Conservation (phyloP, 2,888 invertebrate species). For the Melitaea athalia region DNA sequence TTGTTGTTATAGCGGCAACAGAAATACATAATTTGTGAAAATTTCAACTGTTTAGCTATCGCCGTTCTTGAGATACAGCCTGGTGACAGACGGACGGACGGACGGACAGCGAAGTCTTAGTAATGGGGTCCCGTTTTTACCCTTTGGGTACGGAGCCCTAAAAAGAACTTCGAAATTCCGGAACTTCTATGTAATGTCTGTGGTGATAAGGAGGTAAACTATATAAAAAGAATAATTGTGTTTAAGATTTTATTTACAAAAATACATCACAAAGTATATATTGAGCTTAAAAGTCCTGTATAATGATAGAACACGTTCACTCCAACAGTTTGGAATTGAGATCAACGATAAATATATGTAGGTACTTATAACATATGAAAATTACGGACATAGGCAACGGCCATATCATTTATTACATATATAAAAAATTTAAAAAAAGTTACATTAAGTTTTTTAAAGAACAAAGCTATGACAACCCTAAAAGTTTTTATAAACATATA, state of each 20-base stretch:
- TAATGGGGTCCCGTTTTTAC: no score
- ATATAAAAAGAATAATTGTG: conserved; percentile 24
- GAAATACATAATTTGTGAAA: no score
- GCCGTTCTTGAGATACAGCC: no score
- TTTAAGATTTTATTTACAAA: conserved; percentile 65
- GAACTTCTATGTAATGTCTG: background rate
- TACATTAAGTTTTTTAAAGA: background rate
- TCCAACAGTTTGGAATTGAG: conserved; percentile 67
- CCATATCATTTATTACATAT: conserved; percentile 33
- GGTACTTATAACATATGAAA: conserved; percentile 38
- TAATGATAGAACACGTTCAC: conserved; percentile 71
- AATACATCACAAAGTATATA: conserved; percentile 80
- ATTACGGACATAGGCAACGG: conserved; percentile 26
- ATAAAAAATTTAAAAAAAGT: background rate
- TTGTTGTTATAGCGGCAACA: no score
- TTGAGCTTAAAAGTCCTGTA: conserved; percentile 80
- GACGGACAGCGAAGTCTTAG: no score
- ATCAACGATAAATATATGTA: conserved; percentile 60
- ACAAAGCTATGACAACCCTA: no score
- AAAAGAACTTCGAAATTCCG: background rate
- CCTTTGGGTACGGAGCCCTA: no score
- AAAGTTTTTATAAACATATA: background rate
- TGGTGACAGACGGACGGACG: no score
- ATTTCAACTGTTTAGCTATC: no score
- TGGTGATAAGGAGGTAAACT: background rate